Evolutionary conservation across 1,140 invertebrate species (phyloP).

Genomic region (Spodoptera litura): DNA sequence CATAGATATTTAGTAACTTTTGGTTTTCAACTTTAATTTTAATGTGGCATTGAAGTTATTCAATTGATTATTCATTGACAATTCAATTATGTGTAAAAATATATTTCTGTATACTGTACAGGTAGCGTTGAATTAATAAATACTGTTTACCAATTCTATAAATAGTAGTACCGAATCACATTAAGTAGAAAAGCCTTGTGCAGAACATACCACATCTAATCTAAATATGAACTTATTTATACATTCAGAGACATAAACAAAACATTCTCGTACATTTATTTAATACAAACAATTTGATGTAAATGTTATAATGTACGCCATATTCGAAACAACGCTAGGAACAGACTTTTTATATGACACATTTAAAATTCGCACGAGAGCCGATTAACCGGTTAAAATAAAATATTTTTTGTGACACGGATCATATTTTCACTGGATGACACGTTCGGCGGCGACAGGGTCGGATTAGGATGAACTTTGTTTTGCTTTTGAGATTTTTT

Average conservation of each 20-base stretch:
- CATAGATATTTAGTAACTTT: no score
- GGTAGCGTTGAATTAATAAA: no score
- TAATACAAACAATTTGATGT: neutral
- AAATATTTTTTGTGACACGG: conserved; percentile 39
- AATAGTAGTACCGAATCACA: no score
- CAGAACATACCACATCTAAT: no score
- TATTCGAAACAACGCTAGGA: conserved; percentile 34
- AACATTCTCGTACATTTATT: neutral
- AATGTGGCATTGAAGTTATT: no score
- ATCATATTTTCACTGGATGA: conserved; percentile 22
- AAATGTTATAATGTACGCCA: conserved; percentile 35
- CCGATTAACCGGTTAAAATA: conserved; percentile 47
- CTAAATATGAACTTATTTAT: no score
- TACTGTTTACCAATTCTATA: no score
- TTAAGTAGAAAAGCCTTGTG: no score
- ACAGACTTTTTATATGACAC: conserved; percentile 43
- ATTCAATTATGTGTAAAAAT: no score
- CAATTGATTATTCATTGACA: no score
- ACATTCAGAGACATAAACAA: neutral
- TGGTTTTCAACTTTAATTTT: no score
- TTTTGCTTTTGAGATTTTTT: neutral
- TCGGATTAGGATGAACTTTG: neutral
- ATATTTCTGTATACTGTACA: no score
- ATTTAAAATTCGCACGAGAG: conserved; percentile 49
- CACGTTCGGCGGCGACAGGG: conserved; percentile 15